Base-by-base conservation (phyloP, 1,140 invertebrate species). In the Macrocentrus cingulum region DNA sequence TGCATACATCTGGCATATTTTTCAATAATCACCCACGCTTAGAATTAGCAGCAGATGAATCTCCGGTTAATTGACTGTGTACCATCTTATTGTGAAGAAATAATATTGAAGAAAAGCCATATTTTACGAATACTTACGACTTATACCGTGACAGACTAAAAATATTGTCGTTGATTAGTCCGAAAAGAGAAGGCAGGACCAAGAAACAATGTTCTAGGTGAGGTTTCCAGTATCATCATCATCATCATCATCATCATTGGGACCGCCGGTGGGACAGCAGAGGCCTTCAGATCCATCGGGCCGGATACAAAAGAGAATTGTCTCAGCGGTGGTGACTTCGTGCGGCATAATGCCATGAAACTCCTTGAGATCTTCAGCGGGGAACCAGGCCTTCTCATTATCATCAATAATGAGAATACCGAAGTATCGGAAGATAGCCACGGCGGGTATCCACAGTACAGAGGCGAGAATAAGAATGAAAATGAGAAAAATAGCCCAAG, bases 381-480 rank as follows among this genome's bases (percentile, higher is more conserved):
- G 93, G 70, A 95, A 96, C 92, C 93, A 95, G 8, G 92, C 91
- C 57, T 92, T 90, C 71, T 93, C 91, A 50, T 92, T 90, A 65
- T 94, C 91, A n/a, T 92, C 90, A 36, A 95, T 87, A 29, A 95
- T 85, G 7, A 87, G 83, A 59, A 91, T 84, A 37, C 90, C 89
- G 59, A 88, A 88, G 23, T 75, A 92, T 91, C 90, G 91, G 72
- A 87, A 85, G 59, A 94, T 84, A 22, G 91, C 92, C 37, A 93
- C 84, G 25, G 83, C 82, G 0, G 93, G 93, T 61, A 96, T 95
- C 93, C 93, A 96, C 11, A 94, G 74, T 45, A 92, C 88, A 0
- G 91, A 92, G 0, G 89, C 83, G 29, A 91, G 80, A 8, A 95
- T 85, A 29, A 95, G 81, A 7, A 91, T 68, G 0, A 85, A 78